Conservation (phyloP, 2,113 vertebrate species). For the Xiphophorus maculatus region DNA sequence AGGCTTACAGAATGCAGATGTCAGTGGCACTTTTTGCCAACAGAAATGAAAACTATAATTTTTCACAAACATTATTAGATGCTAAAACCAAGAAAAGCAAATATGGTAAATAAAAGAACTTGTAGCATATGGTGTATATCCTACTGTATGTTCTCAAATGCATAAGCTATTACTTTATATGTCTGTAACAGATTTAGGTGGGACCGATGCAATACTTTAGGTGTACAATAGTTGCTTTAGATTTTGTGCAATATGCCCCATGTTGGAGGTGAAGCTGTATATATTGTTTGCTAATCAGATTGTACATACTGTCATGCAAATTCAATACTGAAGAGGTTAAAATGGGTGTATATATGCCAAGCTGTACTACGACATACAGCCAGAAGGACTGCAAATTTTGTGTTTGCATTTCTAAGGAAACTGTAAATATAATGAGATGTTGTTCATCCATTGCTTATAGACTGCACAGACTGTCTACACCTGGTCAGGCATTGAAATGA, state of each 20-base stretch:
- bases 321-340: conserved; percentile 9
- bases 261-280: conserved; percentile 40
- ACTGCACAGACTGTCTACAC: conserved; percentile 71
- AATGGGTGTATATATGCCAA: conserved; percentile 36
- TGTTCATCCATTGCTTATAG: conserved; percentile 54
- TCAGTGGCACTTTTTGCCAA: conserved; percentile 31
- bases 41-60: conserved; percentile 35
- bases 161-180: conserved; percentile 22
- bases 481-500: conserved; percentile 47
- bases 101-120: conserved; percentile 27
- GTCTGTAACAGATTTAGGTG: conserved; percentile 16
- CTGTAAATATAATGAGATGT: conserved; percentile 63
- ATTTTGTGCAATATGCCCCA: conserved; percentile 22
- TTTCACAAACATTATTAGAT: conserved; percentile 18
- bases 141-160: conserved; percentile 17
- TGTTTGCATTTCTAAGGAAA: conserved; percentile 54
- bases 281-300: conserved; percentile 55
- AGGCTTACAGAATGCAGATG: conserved; percentile 32
- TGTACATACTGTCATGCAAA: conserved; percentile 44
- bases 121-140: conserved; percentile 36
- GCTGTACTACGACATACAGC: conserved; percentile 14
- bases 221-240: conserved; percentile 34
- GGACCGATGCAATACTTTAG: conserved; percentile 20
- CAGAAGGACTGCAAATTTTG: conserved; percentile 57
- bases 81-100: conserved; percentile 14